Evolutionary conservation across 2,113 vertebrate species (phyloP).

Genomic region (Elanus axillaris): DNA sequence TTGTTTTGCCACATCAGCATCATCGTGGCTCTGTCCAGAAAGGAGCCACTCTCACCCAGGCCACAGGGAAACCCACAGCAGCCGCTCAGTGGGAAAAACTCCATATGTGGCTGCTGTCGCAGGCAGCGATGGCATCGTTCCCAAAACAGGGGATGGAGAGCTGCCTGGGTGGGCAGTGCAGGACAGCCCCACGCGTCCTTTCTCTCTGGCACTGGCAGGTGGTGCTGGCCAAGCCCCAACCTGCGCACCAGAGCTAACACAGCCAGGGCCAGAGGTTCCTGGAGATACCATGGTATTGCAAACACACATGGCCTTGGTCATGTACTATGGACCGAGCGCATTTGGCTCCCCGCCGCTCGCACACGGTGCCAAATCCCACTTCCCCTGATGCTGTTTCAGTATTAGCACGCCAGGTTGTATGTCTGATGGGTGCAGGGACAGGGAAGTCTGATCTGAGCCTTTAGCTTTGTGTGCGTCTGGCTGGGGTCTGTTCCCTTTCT

Average conservation of each 20-base stretch:
- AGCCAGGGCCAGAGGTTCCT: background rate
- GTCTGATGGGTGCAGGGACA: background rate
- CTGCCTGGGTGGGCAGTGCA: background rate
- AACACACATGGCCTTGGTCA: background rate
- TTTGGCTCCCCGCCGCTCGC: background rate
- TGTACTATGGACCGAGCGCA: background rate
- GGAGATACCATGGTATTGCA: background rate
- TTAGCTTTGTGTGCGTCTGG: background rate
- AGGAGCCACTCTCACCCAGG: background rate
- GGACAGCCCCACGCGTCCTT: fast-evolving
- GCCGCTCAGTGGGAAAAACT: background rate
- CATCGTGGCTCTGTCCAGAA: background rate
- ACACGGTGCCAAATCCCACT: background rate
- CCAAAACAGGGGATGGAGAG: background rate
- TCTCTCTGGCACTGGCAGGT: background rate
- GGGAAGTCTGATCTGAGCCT: background rate
- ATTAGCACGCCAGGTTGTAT: background rate
- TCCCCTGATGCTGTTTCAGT: slow-evolving; percentile 29
- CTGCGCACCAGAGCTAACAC: background rate
- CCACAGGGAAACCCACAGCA: background rate
- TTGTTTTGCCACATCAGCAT: background rate
- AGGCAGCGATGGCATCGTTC: background rate
- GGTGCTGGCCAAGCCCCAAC: background rate
- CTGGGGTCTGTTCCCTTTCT: background rate
- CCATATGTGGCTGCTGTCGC: fast-evolving